phyloP scores from a whole-genome alignment of 2,797 vertebrate genomes.

The Choloepus didactylus region DNA sequence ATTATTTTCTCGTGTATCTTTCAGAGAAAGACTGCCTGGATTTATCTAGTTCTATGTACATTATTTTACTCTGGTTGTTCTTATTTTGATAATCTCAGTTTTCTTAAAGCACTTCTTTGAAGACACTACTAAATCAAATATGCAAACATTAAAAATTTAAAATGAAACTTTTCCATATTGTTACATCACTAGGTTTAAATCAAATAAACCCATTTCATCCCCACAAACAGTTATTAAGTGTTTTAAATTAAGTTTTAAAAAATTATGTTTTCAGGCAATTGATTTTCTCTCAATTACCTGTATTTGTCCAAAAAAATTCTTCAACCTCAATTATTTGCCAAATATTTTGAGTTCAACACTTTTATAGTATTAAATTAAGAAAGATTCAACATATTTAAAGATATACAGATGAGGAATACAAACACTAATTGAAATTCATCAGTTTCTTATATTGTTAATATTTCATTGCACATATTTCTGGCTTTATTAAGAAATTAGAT shows the following conservation, averaged over 20 bases:
- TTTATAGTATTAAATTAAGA: not conserved
- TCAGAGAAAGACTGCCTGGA: not conserved
- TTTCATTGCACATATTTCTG: not conserved
- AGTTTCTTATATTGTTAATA: not conserved
- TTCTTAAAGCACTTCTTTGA: not conserved
- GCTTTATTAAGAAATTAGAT: not conserved
- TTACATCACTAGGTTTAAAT: too few relatives aligned
- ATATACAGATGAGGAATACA: not conserved
- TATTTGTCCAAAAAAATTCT: slow-evolving; percentile 37
- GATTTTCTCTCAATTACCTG: not conserved
- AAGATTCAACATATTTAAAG: not conserved
- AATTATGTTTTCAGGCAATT: not conserved
- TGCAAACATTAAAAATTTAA: not conserved
- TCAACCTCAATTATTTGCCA: slow-evolving; percentile 23
- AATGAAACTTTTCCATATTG: too few relatives aligned
- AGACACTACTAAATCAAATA: not conserved
- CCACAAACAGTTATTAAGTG: not conserved
- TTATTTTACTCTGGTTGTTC: not conserved
- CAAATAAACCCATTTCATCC: not conserved
- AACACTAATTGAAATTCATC: slow-evolving; percentile 1
- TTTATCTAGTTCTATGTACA: not conserved
- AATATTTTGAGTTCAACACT: not conserved
- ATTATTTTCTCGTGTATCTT: not conserved
- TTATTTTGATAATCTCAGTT: not conserved
- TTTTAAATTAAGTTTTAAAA: not conserved